These are phyloP conservation scores for Gallinago paraguaiae DNA, from an alignment of 2,113 vertebrate genomes.

Conservation along the genomic window DNA sequence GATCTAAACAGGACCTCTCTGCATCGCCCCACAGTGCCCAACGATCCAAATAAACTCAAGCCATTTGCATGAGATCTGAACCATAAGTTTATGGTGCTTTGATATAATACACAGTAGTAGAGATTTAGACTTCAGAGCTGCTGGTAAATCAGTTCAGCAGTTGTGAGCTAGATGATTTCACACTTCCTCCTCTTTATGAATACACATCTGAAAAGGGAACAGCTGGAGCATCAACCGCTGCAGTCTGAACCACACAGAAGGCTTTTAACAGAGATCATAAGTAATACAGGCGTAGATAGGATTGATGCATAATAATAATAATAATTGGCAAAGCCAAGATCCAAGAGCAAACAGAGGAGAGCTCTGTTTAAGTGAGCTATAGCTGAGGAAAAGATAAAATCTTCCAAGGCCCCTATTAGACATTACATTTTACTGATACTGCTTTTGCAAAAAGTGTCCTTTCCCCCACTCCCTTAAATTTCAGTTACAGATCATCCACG, in stretches of 20 bases:
- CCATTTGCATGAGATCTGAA: not conserved
- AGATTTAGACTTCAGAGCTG: not conserved
- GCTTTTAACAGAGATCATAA: not conserved
- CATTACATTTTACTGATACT: not conserved
- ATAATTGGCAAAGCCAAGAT: not conserved
- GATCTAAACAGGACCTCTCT: conserved; percentile 27
- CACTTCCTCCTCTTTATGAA: not conserved
- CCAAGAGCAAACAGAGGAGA: not conserved
- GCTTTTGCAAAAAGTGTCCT: not conserved
- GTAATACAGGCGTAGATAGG: not conserved
- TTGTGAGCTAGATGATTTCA: not conserved
- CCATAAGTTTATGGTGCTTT: not conserved
- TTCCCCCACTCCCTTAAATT: not conserved
- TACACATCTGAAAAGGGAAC: not conserved
- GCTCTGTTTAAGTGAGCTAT: not conserved
- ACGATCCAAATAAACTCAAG: not conserved
- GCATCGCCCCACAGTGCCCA: conserved; percentile 4
- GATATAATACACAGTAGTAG: not conserved
- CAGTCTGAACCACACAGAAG: not conserved
- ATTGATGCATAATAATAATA: not conserved
- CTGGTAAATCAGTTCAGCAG: not conserved
- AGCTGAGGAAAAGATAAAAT: not conserved
- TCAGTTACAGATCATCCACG: not conserved
- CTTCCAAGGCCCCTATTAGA: not conserved
- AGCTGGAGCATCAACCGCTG: not conserved